Conservation (phyloP, 2,113 vertebrate species). For the Callorhinus ursinus region DNA sequence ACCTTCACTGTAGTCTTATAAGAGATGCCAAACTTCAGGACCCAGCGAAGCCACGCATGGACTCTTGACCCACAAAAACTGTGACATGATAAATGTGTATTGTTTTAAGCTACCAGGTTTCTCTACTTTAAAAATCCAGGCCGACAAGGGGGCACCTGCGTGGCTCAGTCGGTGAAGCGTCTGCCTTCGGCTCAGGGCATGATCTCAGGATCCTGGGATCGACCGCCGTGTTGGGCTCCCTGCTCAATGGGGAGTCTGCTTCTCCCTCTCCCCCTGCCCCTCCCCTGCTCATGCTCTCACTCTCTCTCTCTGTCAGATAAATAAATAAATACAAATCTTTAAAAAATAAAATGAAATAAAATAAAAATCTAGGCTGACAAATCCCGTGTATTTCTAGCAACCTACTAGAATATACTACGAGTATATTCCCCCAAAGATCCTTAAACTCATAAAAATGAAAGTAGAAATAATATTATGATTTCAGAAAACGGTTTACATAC, state of each 20-base stretch:
- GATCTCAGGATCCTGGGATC: not conserved
- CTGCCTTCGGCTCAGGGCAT: not conserved
- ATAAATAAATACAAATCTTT: not conserved
- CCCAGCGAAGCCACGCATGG: fast-evolving
- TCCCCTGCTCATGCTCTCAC: not conserved
- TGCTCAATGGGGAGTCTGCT: not conserved
- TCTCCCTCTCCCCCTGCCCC: not conserved
- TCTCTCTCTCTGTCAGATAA: not conserved
- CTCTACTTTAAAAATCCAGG: not conserved
- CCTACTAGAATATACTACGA: no score
- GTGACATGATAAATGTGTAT: not conserved
- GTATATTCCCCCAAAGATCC: no score
- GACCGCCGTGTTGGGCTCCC: fast-evolving
- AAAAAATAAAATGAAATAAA: not conserved
- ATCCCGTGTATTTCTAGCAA: not conserved
- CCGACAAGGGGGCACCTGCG: fast-evolving
- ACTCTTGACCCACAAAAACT: not conserved
- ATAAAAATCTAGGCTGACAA: not conserved
- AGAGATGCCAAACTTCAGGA: fast-evolving
- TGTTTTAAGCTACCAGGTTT: not conserved
- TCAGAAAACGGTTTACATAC: not conserved
- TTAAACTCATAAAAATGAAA: not conserved
- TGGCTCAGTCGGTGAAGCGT: not conserved
- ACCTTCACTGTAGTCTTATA: fast-evolving
- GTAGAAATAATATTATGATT: not conserved